A percentile compares a stretch with the other conserved stretches of the same genome.
Conservation (phyloP, 1,140 invertebrate genomes). For the Orchesella cincta region DNA sequence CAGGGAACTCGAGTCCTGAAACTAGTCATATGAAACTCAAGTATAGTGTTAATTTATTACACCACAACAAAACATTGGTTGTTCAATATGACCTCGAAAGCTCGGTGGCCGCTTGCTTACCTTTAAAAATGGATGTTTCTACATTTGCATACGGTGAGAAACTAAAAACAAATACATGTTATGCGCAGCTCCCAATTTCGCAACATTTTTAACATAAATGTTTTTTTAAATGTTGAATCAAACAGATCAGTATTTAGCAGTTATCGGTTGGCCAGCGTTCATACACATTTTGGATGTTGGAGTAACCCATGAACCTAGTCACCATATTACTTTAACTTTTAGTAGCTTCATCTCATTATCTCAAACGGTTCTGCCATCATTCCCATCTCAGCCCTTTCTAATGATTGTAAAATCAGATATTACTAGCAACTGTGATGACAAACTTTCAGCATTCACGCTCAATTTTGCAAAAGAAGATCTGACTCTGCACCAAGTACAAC, state of each 20-base stretch:
- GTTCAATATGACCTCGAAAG: not conserved
- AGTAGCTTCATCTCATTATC: conserved; percentile 8
- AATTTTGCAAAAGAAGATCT: conserved; percentile 33
- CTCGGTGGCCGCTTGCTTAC: not conserved
- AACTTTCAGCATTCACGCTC: not conserved
- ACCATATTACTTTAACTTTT: conserved; percentile 62
- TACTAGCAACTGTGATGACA: conserved; percentile 1
- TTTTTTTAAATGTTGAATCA: not conserved
- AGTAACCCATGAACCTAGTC: conserved; percentile 74
- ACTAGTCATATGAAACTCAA: not conserved
- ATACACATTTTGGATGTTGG: conserved; percentile 79
- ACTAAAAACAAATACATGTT: not conserved
- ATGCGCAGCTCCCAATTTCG: too few species aligned
- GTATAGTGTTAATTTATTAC: conserved; percentile 41
- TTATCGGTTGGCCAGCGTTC: conserved; percentile 75
- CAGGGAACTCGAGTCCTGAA: not conserved
- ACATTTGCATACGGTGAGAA: conserved; percentile 38
- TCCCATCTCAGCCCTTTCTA: not conserved
- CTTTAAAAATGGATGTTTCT: conserved; percentile 36
- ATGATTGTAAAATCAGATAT: not conserved
- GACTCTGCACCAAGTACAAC: conserved; percentile 26
- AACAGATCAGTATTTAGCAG: conserved; percentile 71
- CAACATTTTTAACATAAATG: not conserved
- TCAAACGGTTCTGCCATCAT: not conserved
- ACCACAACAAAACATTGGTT: conserved; percentile 45